Evolutionary conservation across 2,888 invertebrate genomes (phyloP).

Genomic region (Tolmerus cingulatus): DNA sequence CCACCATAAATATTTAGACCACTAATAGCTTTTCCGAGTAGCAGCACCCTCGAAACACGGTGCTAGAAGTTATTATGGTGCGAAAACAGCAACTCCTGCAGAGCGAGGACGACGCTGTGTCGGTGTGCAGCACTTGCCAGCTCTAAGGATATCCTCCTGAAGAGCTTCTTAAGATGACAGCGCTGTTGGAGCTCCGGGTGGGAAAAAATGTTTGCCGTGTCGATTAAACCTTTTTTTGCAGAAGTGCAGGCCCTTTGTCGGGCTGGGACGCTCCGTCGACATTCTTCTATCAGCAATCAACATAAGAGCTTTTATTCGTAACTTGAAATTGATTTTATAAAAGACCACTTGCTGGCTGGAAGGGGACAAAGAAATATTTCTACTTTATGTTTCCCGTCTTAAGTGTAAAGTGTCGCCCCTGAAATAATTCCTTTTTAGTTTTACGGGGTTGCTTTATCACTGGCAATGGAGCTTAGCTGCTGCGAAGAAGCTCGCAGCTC

Average conservation of each 20-base stretch:
- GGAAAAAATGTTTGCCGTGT: conserved; percentile 2
- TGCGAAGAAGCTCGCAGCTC: background rate
- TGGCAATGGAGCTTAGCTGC: background rate
- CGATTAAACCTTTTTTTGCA: conserved; percentile 2
- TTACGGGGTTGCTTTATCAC: background rate
- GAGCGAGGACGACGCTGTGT: background rate
- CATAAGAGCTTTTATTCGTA: conserved; percentile 20
- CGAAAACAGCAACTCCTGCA: background rate
- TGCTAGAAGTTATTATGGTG: background rate
- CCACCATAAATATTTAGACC: background rate
- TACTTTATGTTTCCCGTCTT: background rate
- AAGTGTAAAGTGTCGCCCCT: conserved; percentile 21
- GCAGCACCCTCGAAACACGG: background rate
- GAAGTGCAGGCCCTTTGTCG: conserved; percentile 2
- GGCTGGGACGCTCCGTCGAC: background rate
- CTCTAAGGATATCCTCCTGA: background rate
- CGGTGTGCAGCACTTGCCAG: background rate
- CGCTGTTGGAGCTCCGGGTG: background rate
- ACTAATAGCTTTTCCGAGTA: conserved; percentile 1
- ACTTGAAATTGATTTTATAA: conserved; percentile 14
- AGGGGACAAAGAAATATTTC: background rate
- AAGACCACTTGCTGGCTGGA: conserved; percentile 1
- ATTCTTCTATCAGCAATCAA: conserved; percentile 10
- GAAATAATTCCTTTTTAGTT: conserved; percentile 13
- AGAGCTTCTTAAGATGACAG: background rate